Base-by-base conservation (phyloP, 2,113 vertebrate species). In the Morone saxatilis region DNA sequence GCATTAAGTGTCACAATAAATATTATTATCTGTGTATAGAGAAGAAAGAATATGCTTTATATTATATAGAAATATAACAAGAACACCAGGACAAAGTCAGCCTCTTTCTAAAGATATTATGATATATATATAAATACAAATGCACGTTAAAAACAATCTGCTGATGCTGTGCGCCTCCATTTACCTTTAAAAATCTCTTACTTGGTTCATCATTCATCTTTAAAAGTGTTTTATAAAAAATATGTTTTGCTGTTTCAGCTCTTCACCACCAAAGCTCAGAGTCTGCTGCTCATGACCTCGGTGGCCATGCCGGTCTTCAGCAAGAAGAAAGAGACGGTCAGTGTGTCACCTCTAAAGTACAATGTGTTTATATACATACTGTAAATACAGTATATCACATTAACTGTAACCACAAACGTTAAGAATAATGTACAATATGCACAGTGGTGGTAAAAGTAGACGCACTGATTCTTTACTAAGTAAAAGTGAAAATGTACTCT, bases 241-340 rank as follows among this genome's bases (percentile, higher is more conserved):
- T 65, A 6, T 66, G 36, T 72, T 22, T 16, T 20, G 0, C 1
- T 73, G 12, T 81, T 10, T 76, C 94, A 98, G 98, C 96, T 99
- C 61, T 97, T 97, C 86, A 90, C 92, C 63, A 97, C 97, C 0
- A 97, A 97, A 80, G 96, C 98, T 48, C 97, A 98, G 93, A 98
- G 96, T 92, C 91, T 97, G 62, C 90, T 96, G 86, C 96, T 99
- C 36, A 98, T 99, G 96, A 99, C 98, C 3, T 98, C 97, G 0
- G 98, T 99, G 93, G 97, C 98, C 78, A 99, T 99, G 98, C 98
- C 98, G 0, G 98, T 99, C 57, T 99, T 99, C 95, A 99, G 98
- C 94, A 99, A 98, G 92, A 99, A 99, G 95, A 99, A 97, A 0
- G 98, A 99, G 91, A 99, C 98, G 19, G 97, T 99, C 79, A 95